Evolutionary conservation across 2,113 vertebrate genomes (phyloP).

Genomic region (Paracanthobrama guichenoti): DNA sequence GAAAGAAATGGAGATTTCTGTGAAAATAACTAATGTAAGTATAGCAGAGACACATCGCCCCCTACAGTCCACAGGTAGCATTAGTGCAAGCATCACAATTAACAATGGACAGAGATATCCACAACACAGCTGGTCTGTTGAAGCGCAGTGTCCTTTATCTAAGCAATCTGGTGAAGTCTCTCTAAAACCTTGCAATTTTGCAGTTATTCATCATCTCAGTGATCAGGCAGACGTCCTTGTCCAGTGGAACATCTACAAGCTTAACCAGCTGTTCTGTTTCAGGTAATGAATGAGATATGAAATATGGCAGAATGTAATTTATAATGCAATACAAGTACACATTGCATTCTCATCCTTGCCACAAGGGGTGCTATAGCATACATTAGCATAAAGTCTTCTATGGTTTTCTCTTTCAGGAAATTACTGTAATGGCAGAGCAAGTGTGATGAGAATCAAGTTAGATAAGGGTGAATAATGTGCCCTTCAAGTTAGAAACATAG

Average conservation of each 20-base stretch:
- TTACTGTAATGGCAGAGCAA: no score
- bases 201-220: neutral
- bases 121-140: neutral
- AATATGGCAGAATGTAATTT: neutral
- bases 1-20: neutral
- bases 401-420: neutral
- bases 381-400: neutral
- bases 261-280: constrained; percentile 17
- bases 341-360: neutral
- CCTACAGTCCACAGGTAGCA: constrained; percentile 9
- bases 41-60: constrained; percentile 7
- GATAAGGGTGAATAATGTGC: neutral
- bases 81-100: neutral
- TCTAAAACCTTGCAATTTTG: neutral
- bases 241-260: neutral
- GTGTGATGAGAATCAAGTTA: no score
- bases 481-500: neutral
- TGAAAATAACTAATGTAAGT: neutral
- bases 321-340: neutral
- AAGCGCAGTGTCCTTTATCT: neutral
- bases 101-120: no score
- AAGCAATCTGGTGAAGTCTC: constrained; percentile 4
- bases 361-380: neutral
- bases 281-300: neutral
- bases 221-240: neutral